These are phyloP conservation scores for Tetrax tetrax DNA, from an alignment of 2,113 vertebrate genomes.

Conservation along the genomic window DNA sequence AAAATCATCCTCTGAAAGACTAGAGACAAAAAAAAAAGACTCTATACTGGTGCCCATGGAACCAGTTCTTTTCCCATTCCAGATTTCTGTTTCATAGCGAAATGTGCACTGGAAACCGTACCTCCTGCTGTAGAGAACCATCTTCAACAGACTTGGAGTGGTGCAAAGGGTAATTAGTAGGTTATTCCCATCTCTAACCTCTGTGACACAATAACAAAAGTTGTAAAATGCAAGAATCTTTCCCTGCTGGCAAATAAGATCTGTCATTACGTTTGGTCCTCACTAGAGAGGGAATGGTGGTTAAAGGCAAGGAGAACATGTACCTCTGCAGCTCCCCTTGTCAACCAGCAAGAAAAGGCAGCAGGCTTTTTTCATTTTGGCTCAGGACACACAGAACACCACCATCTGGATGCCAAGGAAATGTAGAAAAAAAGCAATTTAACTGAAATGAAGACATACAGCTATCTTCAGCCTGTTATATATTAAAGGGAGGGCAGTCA, in stretches of 20 bases:
- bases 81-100: background rate
- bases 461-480: conserved; percentile 2
- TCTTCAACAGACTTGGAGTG: background rate
- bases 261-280: background rate
- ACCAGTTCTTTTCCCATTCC: background rate
- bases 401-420: background rate
- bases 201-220: background rate
- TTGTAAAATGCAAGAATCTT: background rate
- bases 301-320: background rate
- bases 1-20: background rate
- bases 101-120: background rate
- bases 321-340: background rate
- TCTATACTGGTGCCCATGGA: background rate
- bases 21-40: background rate
- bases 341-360: background rate
- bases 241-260: background rate
- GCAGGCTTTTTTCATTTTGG: background rate
- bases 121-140: background rate
- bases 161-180: background rate
- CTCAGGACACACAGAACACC: background rate
- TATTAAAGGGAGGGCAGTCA: background rate
- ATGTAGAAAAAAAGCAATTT: background rate
- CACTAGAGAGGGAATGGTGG: background rate
- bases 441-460: background rate
- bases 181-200: background rate